Conservation (phyloP, 37 sponge, comb jelly and placozoan genomes). For the Geodia barretti region DNA sequence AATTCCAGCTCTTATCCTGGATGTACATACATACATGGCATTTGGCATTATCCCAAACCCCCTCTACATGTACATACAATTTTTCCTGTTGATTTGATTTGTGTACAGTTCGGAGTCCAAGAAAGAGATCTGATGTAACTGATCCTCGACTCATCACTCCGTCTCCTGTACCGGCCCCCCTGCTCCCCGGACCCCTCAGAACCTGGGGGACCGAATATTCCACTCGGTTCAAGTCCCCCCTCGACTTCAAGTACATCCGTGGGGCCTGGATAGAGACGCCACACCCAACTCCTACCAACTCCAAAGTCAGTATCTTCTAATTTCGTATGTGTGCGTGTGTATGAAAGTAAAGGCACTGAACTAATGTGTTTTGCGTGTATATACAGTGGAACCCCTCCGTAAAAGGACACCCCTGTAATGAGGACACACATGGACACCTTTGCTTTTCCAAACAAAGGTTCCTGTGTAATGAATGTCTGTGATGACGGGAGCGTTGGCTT, state of each 20-base stretch:
- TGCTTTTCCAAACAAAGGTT: too few species aligned
- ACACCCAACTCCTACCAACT: too few species aligned
- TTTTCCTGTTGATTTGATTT: too few species aligned
- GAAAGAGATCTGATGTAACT: constrained; percentile 5
- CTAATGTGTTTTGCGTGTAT: neutral
- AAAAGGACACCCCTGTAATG: too few species aligned
- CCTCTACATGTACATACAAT: too few species aligned
- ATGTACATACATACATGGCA: too few species aligned
- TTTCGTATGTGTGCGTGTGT: constrained; percentile 5
- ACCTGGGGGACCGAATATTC: constrained; percentile 37
- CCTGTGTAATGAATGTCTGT: too few species aligned
- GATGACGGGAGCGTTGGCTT: too few species aligned
- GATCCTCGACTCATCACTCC: constrained; percentile 49
- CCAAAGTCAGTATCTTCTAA: too few species aligned
- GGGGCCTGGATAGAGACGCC: constrained; percentile 51
- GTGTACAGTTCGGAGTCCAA: neutral
- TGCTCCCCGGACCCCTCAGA: neutral
- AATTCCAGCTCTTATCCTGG: too few species aligned
- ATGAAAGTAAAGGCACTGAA: neutral
- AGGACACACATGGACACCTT: too few species aligned
- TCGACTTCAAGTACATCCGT: constrained; percentile 7
- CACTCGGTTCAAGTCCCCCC: constrained; percentile 49
- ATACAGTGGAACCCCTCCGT: neutral
- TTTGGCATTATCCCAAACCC: too few species aligned
- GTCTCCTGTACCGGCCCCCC: neutral